These are phyloP conservation scores for Murina feae DNA, from an alignment of 2,113 vertebrate genomes.

Conservation along the genomic window DNA sequence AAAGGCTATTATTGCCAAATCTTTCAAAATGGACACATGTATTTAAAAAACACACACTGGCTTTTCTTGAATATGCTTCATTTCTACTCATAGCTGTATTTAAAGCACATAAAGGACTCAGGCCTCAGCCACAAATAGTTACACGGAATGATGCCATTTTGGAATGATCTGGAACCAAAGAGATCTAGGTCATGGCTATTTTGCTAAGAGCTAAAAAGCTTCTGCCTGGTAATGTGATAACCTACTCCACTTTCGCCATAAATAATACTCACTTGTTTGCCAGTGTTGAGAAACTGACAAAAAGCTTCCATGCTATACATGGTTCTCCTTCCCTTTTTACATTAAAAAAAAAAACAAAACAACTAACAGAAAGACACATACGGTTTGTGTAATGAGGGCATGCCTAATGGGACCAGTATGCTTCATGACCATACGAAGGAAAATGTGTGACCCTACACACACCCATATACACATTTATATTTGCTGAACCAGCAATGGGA, in stretches of 20 bases:
- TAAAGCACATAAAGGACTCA: not conserved
- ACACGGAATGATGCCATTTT: not conserved
- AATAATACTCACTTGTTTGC: conserved; percentile 70
- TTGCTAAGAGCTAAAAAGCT: not conserved
- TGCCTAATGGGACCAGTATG: conserved; percentile 86
- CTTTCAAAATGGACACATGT: not conserved
- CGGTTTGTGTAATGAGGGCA: conserved; percentile 75
- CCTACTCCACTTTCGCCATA: not conserved
- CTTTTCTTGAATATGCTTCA: not conserved
- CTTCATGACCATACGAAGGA: conserved; percentile 90
- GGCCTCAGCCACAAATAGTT: not conserved
- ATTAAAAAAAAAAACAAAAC: conserved; percentile 72
- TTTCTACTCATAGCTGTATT: not conserved
- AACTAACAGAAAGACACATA: conserved; percentile 80
- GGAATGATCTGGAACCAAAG: not conserved
- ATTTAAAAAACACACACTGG: not conserved
- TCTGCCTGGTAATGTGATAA: not conserved
- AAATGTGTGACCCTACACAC: not conserved
- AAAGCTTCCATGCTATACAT: conserved; percentile 89
- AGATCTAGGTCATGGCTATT: not conserved
- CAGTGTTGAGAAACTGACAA: conserved; percentile 87
- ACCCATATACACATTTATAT: too few species aligned
- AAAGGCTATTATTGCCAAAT: not conserved
- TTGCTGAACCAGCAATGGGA: too few species aligned
- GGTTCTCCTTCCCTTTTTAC: conserved; percentile 77